phyloP scores from a whole-genome alignment of 53 echinoderm and acorn worm species.

The Crossaster papposus region DNA sequence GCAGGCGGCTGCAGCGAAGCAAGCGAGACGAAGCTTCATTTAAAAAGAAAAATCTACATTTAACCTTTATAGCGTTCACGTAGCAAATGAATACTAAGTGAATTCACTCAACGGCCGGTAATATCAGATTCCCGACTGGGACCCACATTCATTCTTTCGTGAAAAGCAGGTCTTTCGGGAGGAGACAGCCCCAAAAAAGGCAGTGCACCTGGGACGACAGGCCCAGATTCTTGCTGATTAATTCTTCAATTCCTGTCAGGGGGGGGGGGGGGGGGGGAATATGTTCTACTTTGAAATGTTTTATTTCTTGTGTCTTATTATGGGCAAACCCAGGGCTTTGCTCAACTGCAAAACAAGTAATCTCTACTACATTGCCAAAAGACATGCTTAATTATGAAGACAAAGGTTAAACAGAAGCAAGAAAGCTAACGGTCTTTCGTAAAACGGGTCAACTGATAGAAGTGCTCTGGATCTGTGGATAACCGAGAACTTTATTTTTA shows the following conservation, averaged over 20 bases:
- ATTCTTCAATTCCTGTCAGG: conserved; percentile 49
- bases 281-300: conserved; percentile 6
- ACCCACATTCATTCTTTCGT: conserved; percentile 20
- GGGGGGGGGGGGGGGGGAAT: no score
- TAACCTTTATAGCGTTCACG: neutral
- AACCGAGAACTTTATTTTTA: neutral
- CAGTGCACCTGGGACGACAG: neutral
- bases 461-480: neutral
- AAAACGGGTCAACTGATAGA: neutral
- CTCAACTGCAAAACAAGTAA: conserved; percentile 20
- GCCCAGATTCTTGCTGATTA: conserved; percentile 23
- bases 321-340: conserved; percentile 1
- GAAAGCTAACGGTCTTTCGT: neutral
- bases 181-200: neutral
- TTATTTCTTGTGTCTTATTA: conserved; percentile 47
- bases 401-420: conserved; percentile 2
- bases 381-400: conserved; percentile 14
- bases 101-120: conserved; percentile 19
- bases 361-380: neutral
- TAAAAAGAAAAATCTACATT: neutral
- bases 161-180: conserved; percentile 48
- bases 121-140: conserved; percentile 26
- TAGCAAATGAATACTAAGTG: neutral
- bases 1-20: no score
- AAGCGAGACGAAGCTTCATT: neutral